phyloP scores from a whole-genome alignment of 2,797 vertebrate species.

The Cichlasoma orientale region DNA sequence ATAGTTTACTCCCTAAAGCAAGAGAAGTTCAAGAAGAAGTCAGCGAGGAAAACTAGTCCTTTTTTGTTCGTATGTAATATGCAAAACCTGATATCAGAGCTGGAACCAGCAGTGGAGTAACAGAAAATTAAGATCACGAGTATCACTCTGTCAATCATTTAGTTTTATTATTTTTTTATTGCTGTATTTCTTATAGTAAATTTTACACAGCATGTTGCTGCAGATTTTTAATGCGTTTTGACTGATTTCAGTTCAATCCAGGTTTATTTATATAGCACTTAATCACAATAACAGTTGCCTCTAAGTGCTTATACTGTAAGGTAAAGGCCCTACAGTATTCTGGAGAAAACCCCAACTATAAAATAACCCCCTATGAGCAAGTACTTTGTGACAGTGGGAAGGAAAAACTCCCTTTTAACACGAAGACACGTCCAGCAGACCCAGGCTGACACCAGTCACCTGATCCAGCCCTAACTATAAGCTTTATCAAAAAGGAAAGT shows the following conservation, averaged over 20 bases:
- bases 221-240: not conserved
- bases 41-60: not conserved
- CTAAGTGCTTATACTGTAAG: not conserved
- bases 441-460: too few species aligned
- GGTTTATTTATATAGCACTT: not conserved
- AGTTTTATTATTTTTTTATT: rapidly evolving
- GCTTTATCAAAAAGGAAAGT: too few species aligned
- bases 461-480: too few species aligned
- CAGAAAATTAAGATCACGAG: not conserved
- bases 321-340: not conserved
- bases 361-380: not conserved
- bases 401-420: not conserved
- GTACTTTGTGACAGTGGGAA: not conserved
- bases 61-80: not conserved
- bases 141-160: not conserved
- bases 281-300: not conserved
- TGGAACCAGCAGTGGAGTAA: not conserved
- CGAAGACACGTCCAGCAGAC: not conserved
- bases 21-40: not conserved
- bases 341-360: not conserved
- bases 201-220: not conserved
- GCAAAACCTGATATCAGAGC: not conserved
- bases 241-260: not conserved
- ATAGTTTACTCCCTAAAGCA: not conserved
- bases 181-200: not conserved